Evolutionary conservation across 2,113 vertebrate species (phyloP).

Genomic region (Rhadina sibilatrix): DNA sequence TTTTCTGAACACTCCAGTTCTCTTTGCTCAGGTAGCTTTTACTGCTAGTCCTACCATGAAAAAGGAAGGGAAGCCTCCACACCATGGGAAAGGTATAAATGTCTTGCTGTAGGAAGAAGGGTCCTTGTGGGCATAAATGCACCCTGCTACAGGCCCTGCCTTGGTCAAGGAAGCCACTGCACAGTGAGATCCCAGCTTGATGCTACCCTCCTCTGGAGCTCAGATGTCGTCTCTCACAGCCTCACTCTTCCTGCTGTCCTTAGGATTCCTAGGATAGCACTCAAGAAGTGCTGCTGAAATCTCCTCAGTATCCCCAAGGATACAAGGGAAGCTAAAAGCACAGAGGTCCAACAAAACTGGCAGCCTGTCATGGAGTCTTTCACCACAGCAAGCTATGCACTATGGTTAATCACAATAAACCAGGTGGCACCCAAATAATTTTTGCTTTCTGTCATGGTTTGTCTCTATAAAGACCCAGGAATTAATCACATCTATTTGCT

Average conservation of each 20-base stretch:
- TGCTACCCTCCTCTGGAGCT: neutral
- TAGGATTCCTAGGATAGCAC: neutral
- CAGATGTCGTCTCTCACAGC: neutral
- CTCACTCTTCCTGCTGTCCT: neutral
- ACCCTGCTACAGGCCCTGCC: accelerated
- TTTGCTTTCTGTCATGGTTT: neutral
- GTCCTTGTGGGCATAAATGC: neutral
- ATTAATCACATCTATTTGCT: neutral
- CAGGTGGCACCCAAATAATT: neutral
- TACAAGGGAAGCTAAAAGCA: neutral
- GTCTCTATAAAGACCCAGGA: neutral
- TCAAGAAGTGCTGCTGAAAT: neutral
- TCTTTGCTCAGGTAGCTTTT: neutral
- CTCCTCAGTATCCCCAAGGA: neutral
- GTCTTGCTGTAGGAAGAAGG: neutral
- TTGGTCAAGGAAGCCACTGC: accelerated
- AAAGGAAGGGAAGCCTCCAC: neutral
- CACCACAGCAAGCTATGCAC: neutral
- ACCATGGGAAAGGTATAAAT: neutral
- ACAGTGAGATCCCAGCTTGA: neutral
- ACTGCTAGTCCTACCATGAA: neutral
- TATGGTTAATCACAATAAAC: neutral
- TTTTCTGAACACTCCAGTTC: neutral
- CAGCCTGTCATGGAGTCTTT: neutral
- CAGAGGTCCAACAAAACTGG: neutral